phyloP scores from a whole-genome alignment of 2,113 vertebrate species.

The Loxodonta africana region DNA sequence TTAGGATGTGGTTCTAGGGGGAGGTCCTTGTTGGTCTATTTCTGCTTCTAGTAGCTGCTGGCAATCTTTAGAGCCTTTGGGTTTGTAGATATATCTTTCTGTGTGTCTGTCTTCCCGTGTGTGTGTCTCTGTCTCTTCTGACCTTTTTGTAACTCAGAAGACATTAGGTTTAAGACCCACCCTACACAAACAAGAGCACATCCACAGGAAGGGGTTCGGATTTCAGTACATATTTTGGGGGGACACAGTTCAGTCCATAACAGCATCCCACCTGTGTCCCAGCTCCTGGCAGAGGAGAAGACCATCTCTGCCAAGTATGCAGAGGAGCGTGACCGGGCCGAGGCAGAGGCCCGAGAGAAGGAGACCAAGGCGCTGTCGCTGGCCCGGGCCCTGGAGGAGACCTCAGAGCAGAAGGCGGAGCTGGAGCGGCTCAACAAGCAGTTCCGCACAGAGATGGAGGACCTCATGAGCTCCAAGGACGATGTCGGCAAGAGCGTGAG shows the following conservation, averaged over 20 bases:
- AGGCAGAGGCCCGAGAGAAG: conserved; percentile 92
- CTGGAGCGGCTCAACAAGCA: conserved; percentile 96
- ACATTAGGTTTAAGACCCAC: not conserved
- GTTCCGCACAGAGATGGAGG: conserved; percentile 97
- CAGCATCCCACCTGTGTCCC: not conserved
- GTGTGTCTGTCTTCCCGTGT: not conserved
- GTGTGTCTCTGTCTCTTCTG: not conserved
- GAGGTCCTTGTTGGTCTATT: not conserved
- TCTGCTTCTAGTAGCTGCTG: not conserved
- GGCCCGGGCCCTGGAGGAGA: conserved; percentile 94
- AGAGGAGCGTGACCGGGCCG: conserved; percentile 90
- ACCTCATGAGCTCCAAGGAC: conserved; percentile 98
- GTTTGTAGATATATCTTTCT: too few species aligned
- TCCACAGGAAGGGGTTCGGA: not conserved
- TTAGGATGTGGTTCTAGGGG: not conserved
- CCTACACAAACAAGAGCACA: not conserved
- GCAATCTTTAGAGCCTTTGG: not conserved
- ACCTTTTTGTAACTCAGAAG: not conserved
- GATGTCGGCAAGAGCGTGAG: conserved; percentile 98
- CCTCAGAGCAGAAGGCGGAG: conserved; percentile 94
- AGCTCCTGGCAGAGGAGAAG: conserved; percentile 92
- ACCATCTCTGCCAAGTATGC: conserved; percentile 90
- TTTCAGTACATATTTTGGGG: not conserved
- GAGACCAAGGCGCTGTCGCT: conserved; percentile 91
- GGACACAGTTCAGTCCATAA: not conserved